Percentiles rank a stretch among this genome's conserved stretches.
Evolutionary conservation across 2,888 invertebrate species (phyloP).

Genomic region (Coremacera marginata): DNA sequence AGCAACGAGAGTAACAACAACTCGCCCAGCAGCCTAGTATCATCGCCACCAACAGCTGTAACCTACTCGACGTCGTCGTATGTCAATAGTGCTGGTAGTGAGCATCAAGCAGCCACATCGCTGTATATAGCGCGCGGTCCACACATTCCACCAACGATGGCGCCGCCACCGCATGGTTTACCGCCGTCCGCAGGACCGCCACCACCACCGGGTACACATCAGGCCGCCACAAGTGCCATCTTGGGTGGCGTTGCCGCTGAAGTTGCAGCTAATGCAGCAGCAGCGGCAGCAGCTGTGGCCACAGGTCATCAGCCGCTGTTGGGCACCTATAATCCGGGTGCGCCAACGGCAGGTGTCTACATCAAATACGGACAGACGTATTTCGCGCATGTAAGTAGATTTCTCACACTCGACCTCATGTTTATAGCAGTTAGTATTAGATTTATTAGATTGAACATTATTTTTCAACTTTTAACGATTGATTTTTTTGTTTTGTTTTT

Average conservation of each 20-base stretch:
- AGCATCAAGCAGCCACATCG: slow-evolving; percentile 53
- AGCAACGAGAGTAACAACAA: slow-evolving; percentile 68
- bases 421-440: too few relatives aligned
- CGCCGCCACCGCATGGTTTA: slow-evolving; percentile 53
- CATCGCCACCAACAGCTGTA: slow-evolving; percentile 45
- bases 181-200: slow-evolving; percentile 56
- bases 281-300: slow-evolving; percentile 58
- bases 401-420: too few relatives aligned
- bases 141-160: slow-evolving; percentile 66
- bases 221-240: slow-evolving; percentile 53
- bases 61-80: slow-evolving; percentile 46
- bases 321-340: slow-evolving; percentile 70
- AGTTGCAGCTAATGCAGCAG: slow-evolving; percentile 60
- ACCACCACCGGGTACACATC: slow-evolving; percentile 48
- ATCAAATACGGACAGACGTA: slow-evolving; percentile 69
- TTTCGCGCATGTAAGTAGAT: slow-evolving; percentile 67
- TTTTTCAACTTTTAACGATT: too few relatives aligned
- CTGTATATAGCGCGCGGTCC: slow-evolving; percentile 64
- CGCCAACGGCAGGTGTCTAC: slow-evolving; percentile 69
- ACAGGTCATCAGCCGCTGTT: slow-evolving; percentile 69
- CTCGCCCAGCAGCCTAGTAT: slow-evolving; percentile 68
- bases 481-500: too few relatives aligned
- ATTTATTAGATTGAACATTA: too few relatives aligned
- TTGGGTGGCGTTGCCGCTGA: slow-evolving; percentile 55
- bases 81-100: slow-evolving; percentile 48